A percentile compares a stretch with the other conserved stretches of the same genome.
Conservation (phyloP, 2,888 invertebrate genomes). For the Pandemis heparana region DNA sequence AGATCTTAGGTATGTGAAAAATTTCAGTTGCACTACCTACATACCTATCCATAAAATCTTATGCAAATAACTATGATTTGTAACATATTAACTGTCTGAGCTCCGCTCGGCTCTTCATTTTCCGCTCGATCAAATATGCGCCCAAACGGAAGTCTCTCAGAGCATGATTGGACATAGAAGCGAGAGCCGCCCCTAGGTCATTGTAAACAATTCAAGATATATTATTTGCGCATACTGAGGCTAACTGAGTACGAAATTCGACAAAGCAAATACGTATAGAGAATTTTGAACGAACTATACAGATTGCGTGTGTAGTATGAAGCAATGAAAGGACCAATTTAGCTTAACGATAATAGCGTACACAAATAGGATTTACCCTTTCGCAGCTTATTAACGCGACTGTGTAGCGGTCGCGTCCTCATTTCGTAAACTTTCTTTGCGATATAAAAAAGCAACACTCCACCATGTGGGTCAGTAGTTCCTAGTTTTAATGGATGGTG, state of each 20-base stretch:
- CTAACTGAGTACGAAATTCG: slow-evolving; percentile 22
- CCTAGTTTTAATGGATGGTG: slow-evolving; percentile 35
- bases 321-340: slow-evolving; percentile 3
- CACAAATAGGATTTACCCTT: slow-evolving; percentile 19
- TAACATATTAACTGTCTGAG: neutral
- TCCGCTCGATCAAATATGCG: slow-evolving; percentile 40
- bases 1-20: neutral
- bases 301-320: neutral
- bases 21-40: neutral
- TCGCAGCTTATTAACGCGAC: slow-evolving; percentile 27
- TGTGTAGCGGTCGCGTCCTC: slow-evolving; percentile 35
- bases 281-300: slow-evolving; percentile 4
- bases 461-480: slow-evolving; percentile 36
- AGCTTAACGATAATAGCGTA: slow-evolving; percentile 6
- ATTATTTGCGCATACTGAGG: slow-evolving; percentile 17
- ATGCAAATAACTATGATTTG: neutral
- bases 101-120: slow-evolving; percentile 18
- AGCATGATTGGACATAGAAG: slow-evolving; percentile 33
- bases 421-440: slow-evolving; percentile 37
- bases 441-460: slow-evolving; percentile 33
- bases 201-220: slow-evolving; percentile 38
- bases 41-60: neutral
- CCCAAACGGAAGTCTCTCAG: slow-evolving; percentile 32
- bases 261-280: neutral
- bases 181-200: slow-evolving; percentile 22